Evolutionary conservation across 2,113 vertebrate genomes (phyloP).

Genomic region (Catharus minimus): DNA sequence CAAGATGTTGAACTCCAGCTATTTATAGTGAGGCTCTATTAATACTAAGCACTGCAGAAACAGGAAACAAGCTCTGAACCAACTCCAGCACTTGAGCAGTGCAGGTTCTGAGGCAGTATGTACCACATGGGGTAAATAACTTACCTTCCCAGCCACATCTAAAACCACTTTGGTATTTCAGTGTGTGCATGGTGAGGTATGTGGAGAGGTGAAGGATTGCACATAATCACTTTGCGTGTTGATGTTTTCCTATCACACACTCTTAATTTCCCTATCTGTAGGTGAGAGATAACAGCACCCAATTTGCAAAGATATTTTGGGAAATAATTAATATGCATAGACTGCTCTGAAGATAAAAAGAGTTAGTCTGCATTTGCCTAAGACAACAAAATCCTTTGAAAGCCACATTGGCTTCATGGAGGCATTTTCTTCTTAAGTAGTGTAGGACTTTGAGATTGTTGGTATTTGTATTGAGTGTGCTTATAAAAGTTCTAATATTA

Average conservation of each 20-base stretch:
- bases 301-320: background rate
- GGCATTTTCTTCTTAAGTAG: background rate
- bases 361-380: slow-evolving; percentile 15
- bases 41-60: background rate
- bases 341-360: slow-evolving; percentile 17
- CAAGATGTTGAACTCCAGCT: background rate
- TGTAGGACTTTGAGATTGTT: background rate
- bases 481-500: background rate
- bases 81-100: background rate
- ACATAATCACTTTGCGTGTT: background rate
- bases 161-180: background rate
- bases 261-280: background rate
- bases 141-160: background rate
- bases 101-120: background rate
- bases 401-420: background rate
- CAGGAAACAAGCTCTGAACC: background rate
- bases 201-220: background rate
- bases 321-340: slow-evolving; percentile 3
- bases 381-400: slow-evolving; percentile 23
- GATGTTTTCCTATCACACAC: background rate
- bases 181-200: background rate
- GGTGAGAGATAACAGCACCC: slow-evolving; percentile 8
- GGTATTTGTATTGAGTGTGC: background rate
- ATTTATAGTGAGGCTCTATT: background rate
- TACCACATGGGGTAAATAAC: background rate